A percentile compares a stretch with the other conserved stretches of the same genome.
These are phyloP conservation scores for Aplochiton taeniatus DNA, from an alignment of 2,797 vertebrate genomes.

Conservation along the genomic window DNA sequence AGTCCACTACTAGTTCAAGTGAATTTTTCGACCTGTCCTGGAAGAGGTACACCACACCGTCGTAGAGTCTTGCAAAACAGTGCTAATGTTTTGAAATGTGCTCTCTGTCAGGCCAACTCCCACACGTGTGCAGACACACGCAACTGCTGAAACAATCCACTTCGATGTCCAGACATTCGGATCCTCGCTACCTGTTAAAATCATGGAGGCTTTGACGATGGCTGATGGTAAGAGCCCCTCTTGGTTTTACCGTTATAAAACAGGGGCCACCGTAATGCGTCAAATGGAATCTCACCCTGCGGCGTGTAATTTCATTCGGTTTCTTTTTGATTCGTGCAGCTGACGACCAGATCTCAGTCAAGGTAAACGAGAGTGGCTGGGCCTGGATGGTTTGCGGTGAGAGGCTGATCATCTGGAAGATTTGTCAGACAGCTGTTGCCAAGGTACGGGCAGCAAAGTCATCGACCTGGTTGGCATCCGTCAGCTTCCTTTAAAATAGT, in stretches of 20 bases:
- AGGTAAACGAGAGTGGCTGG: constrained; percentile 89
- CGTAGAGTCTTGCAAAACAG: neutral
- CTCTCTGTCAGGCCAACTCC: constrained; percentile 80
- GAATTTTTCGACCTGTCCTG: too few species aligned
- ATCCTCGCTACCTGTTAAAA: constrained; percentile 90
- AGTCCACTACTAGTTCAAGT: too few species aligned
- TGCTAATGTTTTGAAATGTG: neutral
- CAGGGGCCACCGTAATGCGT: too few species aligned
- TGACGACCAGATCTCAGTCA: constrained; percentile 83
- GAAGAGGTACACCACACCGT: too few species aligned
- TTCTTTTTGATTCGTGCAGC: constrained; percentile 51
- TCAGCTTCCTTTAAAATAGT: neutral
- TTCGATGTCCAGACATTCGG: constrained; percentile 92
- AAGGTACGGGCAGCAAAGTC: constrained; percentile 77
- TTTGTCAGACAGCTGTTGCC: constrained; percentile 84
- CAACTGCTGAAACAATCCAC: constrained; percentile 78
- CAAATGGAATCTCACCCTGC: neutral
- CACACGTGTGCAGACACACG: constrained; percentile 79
- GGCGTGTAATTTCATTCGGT: neutral
- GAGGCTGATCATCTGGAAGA: constrained; percentile 92
- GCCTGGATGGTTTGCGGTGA: constrained; percentile 92
- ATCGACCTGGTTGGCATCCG: neutral
- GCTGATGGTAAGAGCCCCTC: constrained; percentile 68
- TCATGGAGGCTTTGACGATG: constrained; percentile 91
- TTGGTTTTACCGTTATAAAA: neutral